Conservation (phyloP, 2,888 invertebrate species). For the Plagiodera versicolora region DNA sequence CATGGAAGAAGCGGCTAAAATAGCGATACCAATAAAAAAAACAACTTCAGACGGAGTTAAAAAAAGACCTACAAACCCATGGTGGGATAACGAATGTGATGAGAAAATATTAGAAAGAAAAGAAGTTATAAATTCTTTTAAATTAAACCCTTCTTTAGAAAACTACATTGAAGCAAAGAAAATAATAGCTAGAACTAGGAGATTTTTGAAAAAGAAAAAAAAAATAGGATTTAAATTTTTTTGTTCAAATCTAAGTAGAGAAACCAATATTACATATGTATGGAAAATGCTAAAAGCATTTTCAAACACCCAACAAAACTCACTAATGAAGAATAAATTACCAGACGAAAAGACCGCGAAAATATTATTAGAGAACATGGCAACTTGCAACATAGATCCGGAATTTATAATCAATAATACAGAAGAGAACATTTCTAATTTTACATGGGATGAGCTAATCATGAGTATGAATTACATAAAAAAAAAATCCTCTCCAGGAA, state of each 20-base stretch:
- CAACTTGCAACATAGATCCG: neutral
- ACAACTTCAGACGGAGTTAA: neutral
- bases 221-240: neutral
- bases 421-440: neutral
- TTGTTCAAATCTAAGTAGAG: neutral
- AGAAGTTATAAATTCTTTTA: neutral
- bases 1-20: neutral
- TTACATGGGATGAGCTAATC: no score
- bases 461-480: neutral
- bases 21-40: neutral
- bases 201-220: neutral
- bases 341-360: neutral
- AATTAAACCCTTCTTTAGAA: neutral
- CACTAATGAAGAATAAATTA: no score
- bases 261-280: neutral
- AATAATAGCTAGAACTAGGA: neutral
- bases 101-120: neutral
- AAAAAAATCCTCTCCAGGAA: slow-evolving; percentile 2
- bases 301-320: neutral
- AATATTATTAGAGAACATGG: neutral
- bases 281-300: neutral
- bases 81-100: neutral
- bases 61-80: no score
- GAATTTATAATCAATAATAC: neutral
- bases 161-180: neutral